These are phyloP conservation scores for Tridacna crocea DNA, from an alignment of 2,888 invertebrate genomes.

Conservation along the genomic window DNA sequence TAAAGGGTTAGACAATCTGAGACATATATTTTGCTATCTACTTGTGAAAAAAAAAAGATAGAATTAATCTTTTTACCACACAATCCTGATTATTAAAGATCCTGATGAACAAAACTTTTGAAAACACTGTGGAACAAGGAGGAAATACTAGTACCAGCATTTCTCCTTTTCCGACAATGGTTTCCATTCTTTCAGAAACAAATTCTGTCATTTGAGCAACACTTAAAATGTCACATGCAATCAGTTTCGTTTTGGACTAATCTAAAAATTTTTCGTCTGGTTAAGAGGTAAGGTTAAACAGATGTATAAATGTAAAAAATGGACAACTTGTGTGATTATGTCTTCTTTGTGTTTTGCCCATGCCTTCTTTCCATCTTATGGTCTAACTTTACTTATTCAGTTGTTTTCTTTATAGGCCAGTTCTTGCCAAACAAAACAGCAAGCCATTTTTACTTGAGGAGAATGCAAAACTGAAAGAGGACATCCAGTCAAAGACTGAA, in stretches of 20 bases:
- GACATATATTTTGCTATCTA: no score
- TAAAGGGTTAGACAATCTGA: no score
- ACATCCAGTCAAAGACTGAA: neutral
- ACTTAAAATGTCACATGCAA: neutral
- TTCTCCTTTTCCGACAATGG: no score
- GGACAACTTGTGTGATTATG: no score
- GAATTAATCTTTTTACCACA: no score
- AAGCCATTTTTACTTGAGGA: neutral
- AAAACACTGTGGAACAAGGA: no score
- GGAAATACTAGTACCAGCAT: no score
- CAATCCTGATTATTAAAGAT: no score
- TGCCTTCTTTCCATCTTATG: neutral
- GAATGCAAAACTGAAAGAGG: conserved; percentile 4
- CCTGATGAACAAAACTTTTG: no score
- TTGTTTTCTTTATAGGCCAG: neutral
- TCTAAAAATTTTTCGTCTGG: neutral
- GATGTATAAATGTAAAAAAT: neutral
- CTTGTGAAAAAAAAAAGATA: no score
- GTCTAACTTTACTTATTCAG: neutral
- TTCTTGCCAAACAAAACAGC: neutral
- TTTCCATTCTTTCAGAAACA: no score
- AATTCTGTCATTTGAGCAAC: neutral
- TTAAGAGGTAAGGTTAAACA: neutral
- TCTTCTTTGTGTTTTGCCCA: neutral
- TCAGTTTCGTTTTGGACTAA: neutral